Evolutionary conservation across 2,888 invertebrate species (phyloP), one percentile per base, ranked within the genome.

Genomic region (Creontiades dilutus): DNA sequence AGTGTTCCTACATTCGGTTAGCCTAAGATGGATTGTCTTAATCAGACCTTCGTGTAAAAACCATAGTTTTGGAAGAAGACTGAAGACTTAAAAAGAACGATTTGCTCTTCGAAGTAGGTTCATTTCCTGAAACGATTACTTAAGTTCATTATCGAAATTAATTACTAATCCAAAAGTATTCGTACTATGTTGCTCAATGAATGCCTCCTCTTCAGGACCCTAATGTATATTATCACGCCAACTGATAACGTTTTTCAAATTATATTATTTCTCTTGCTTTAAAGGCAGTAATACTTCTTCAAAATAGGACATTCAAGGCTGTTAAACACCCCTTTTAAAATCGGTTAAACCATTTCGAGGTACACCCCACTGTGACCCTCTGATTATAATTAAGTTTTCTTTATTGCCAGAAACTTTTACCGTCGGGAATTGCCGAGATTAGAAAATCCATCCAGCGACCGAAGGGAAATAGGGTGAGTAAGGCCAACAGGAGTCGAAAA

Each of bases 371-470:
- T 61, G 23, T 12, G 12, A 46, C n/a, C 52, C 37, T 9, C 37
- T 23, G 86, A 86, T 86, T 68, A 68, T 86, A 76, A 86, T 75
- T 76, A 86, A 75, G 75, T 86, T 75, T 86, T 75, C 86, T 86
- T 75, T 75, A 86, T 75, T 47, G 75, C 28, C 55, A 27, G 86
- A 68, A 86, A 68, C 76, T 86, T 86, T 75, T 46, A 86, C 75
- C 46, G 86, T 61, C 19, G 76, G 19, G 76, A 47, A 46, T 13
- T 23, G 19, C 16, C 47, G 86, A 86, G 86, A 86, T 86, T 86
- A 86, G 86, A 68, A 75, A 75, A 75, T 14, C 86, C 76, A 86
- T 86, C 46, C 82, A 52, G 23, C 68, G 85, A 28, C 28, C 19
- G 61, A 19, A 47, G 86, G 23, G 11, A 37, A 46, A 52, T 46